Base-by-base conservation (phyloP, 1,140 invertebrate species). In the Pygmarrhopalites habei region DNA sequence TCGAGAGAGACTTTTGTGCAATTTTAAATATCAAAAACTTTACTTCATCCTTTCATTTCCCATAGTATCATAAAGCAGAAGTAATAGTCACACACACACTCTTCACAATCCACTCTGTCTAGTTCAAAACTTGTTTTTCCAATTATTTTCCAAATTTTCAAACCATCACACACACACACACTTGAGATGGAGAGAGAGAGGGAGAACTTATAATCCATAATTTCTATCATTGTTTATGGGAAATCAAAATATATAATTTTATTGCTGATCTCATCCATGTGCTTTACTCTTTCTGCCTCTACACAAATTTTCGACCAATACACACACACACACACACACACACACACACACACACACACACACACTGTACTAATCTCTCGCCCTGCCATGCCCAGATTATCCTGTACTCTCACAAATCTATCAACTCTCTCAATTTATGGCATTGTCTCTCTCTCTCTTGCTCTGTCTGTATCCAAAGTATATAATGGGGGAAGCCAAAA, bases 181-280 rank as follows among this genome's bases (percentile, higher is more conserved):
- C 4, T 47, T 10, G n/a, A 10, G 44, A 5, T 47, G 44, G n/a
- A 5, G 44, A 25, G 44, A 25, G 44, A 25, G 7, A 25, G 23
- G n/a, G 44, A 47, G 44, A 25, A 47, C 4, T 25, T 47, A n/a
- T 47, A 47, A 47, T 47, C 5, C n/a, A 47, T 47, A 47, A 10
- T 47, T 47, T 47, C n/a, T 47, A 47, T 47, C 44, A 47, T 47
- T 47, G 44, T 47, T 47, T 47, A 47, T 47, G 44, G n/a, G 44
- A n/a, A 47, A 21, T n/a, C 17, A 47, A 47, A 47, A 47, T 47
- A 19, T 7, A 47, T 47, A 47, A 47, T 47, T 47, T 47, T 47
- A 47, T 47, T 47, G 7, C 5, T 47, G 7, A 25, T 35, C n/a
- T 47, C 44, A 47, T 25, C n/a, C n/a, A 12, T n/a, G 12, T 41